Percentiles rank a stretch among this genome's conserved stretches.
Conservation (phyloP, 2,888 invertebrate species). For the Conus canariensis region DNA sequence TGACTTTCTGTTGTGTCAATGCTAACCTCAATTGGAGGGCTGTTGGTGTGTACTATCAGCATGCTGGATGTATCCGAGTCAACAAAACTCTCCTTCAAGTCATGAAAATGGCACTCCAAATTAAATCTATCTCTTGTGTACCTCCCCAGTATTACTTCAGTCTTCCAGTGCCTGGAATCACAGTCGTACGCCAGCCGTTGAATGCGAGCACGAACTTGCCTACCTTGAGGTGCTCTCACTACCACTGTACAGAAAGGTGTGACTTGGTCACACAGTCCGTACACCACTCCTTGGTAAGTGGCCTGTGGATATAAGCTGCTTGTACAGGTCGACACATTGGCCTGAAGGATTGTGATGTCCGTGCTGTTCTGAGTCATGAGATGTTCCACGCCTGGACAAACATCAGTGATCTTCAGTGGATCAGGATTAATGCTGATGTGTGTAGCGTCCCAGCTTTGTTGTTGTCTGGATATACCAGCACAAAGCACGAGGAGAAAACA, state of each 20-base stretch:
- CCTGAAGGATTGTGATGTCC: neutral
- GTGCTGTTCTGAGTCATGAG: neutral
- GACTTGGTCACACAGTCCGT: neutral
- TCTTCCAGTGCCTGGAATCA: neutral
- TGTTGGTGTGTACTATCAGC: neutral
- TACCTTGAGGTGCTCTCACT: neutral
- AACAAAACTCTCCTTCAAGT: neutral
- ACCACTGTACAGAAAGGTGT: neutral
- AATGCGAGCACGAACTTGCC: neutral
- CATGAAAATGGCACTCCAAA: neutral
- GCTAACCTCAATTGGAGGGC: neutral
- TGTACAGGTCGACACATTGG: neutral
- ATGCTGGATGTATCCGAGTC: neutral
- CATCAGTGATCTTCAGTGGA: neutral
- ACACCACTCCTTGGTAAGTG: neutral
- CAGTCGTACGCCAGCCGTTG: neutral
- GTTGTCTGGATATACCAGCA: no score
- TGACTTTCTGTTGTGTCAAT: neutral
- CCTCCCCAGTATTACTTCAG: neutral
- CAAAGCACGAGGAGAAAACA: neutral
- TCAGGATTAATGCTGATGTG: neutral
- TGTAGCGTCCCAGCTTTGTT: neutral
- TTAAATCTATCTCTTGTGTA: neutral
- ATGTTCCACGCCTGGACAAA: constrained; percentile 2
- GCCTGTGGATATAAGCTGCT: neutral